phyloP scores from a whole-genome alignment of 2,888 invertebrate species.

The Spodoptera littoralis region DNA sequence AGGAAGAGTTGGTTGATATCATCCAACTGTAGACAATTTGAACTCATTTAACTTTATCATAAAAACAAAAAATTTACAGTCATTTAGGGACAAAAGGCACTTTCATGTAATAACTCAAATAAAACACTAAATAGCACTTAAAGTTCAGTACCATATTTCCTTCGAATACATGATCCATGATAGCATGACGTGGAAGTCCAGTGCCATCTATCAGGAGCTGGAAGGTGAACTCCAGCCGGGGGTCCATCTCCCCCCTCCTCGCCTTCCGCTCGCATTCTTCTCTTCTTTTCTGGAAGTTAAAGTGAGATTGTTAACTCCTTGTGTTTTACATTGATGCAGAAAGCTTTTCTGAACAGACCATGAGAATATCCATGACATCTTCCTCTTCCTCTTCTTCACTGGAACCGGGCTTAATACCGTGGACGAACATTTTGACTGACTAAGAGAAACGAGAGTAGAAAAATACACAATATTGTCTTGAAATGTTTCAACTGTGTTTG shows the following conservation, averaged over 20 bases:
- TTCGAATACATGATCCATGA: slow-evolving; percentile 97
- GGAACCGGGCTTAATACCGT: slow-evolving; percentile 86
- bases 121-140: too few relatives aligned
- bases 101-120: too few relatives aligned
- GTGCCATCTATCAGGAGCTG: slow-evolving; percentile 96
- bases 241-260: slow-evolving; percentile 97
- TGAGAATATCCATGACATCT: slow-evolving; percentile 86
- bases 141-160: slow-evolving; percentile 92
- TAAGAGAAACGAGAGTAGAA: neutral
- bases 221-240: slow-evolving; percentile 96
- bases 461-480: neutral
- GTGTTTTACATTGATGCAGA: neutral
- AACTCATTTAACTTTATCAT: too few relatives aligned
- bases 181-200: slow-evolving; percentile 93
- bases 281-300: slow-evolving; percentile 88
- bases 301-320: slow-evolving; percentile 7
- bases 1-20: slow-evolving; percentile 96
- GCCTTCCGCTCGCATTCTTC: slow-evolving; percentile 98
- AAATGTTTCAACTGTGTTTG: slow-evolving; percentile 11
- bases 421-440: slow-evolving; percentile 86
- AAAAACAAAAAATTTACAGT: too few relatives aligned
- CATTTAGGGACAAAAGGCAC: neutral
- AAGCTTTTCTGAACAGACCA: slow-evolving; percentile 65
- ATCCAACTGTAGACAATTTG: slow-evolving; percentile 90
- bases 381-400: slow-evolving; percentile 90